Evolutionary conservation across 2,888 invertebrate genomes (phyloP).

Genomic region (Epinotia ramella): DNA sequence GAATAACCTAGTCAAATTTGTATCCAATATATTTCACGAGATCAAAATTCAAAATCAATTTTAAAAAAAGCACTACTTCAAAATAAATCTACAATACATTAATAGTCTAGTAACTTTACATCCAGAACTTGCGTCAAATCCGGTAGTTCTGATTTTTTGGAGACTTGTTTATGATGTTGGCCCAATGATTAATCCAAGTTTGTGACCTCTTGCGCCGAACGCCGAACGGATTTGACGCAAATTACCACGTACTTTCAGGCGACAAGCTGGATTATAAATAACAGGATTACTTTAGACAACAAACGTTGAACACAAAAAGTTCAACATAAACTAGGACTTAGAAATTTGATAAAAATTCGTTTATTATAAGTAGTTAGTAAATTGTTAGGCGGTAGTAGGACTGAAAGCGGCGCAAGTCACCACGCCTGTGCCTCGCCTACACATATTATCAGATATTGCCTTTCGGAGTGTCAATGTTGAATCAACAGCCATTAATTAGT

Average conservation of each 20-base stretch:
- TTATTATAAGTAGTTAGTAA: not conserved
- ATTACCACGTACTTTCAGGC: no score
- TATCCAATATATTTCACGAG: conserved; percentile 29
- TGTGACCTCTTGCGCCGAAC: no score
- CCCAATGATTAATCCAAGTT: no score
- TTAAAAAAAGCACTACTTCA: not conserved
- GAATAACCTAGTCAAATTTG: conserved; percentile 18
- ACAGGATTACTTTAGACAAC: conserved; percentile 11
- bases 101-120: no score
- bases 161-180: no score
- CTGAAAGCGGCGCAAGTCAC: not conserved
- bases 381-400: not conserved
- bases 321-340: not conserved
- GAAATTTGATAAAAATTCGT: not conserved
- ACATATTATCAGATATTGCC: not conserved
- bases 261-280: not conserved
- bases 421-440: not conserved
- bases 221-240: no score
- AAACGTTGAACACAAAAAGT: not conserved
- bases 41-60: conserved; percentile 22
- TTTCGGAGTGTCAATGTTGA: not conserved
- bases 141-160: no score
- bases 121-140: no score
- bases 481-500: not conserved
- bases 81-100: conserved; percentile 18